Base-by-base conservation (phyloP, 1,140 invertebrate genomes). In the Phocides pigmalion region DNA sequence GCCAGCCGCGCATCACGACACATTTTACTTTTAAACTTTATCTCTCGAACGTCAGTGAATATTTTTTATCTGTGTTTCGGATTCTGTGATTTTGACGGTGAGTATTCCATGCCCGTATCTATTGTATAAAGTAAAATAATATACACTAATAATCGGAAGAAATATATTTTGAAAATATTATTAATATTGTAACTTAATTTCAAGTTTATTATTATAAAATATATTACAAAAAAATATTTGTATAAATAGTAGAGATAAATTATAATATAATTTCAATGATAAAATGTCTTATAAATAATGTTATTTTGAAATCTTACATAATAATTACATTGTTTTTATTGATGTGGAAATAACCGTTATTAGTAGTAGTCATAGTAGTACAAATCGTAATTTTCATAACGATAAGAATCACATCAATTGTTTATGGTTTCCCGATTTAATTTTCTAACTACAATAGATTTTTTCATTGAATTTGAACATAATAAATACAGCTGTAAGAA, bases 1-100 rank as follows among this genome's bases (percentile, higher is more conserved):
- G 58, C 66, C 49, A 28, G 62, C 39, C 70, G 64, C 72, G 74
- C 63, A 66, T 56, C 72, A 66, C 56, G 41, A 53, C 39, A 51
- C 59, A 53, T 72, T 72, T 70, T 56, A 50, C 42, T 68, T 63
- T 62, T 28, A 47, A 64, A 50, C 22, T 62, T 59, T 51, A 32
- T n/a, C 53, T 12, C 19, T 17, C 37, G 39, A 25, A 6, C 53
- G 53, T 16, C 39, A 56, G 37, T 56, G 53, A 41, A 28, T 12
- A 16, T 39, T 20, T 54, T 15, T 41, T 56, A 25, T 56, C 37
- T 44, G 53, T 56, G 53, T 14, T 44, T 42, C 20, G 53, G 20
- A 56, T 41, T 37, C 25, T 54, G 56, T 61, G 64, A 54, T 61
- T 39, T 25, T 51, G 22, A 59, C 11, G 41, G 42, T 51, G 28